These are phyloP conservation scores for Piprites chloris DNA, from an alignment of 2,113 vertebrate species.

Conservation along the genomic window DNA sequence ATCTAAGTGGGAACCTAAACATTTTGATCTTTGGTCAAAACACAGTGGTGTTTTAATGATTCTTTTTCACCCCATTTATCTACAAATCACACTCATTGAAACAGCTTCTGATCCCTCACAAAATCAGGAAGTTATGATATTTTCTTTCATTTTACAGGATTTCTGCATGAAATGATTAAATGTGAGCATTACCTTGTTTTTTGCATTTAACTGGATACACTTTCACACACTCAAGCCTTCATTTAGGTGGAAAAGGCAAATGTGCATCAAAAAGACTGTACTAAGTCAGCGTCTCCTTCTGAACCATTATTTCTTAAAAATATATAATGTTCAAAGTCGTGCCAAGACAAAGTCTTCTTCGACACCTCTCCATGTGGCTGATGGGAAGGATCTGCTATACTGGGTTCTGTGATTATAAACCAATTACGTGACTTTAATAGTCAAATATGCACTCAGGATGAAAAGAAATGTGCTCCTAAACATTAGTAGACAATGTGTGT, in stretches of 20 bases:
- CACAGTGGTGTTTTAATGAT: neutral
- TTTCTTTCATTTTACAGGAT: neutral
- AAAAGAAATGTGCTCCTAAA: neutral
- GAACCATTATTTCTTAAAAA: neutral
- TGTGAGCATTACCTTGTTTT: neutral
- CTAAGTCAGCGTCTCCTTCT: neutral
- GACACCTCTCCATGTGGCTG: neutral
- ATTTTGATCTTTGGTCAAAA: neutral
- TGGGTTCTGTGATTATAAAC: neutral
- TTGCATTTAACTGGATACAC: slow-evolving; percentile 26
- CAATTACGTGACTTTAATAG: neutral
- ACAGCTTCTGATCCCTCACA: neutral
- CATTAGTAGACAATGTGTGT: neutral
- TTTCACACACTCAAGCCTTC: neutral
- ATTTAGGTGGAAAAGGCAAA: slow-evolving; percentile 42
- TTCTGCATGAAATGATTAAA: neutral
- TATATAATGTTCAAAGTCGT: neutral
- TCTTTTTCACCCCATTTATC: neutral
- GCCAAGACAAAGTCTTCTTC: neutral
- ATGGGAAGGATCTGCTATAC: neutral
- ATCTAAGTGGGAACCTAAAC: neutral
- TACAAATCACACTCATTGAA: neutral
- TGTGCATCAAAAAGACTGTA: neutral
- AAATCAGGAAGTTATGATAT: neutral
- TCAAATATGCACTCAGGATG: neutral